Evolutionary conservation across 2,113 vertebrate species (phyloP).

Genomic region (Dromas ardeola): DNA sequence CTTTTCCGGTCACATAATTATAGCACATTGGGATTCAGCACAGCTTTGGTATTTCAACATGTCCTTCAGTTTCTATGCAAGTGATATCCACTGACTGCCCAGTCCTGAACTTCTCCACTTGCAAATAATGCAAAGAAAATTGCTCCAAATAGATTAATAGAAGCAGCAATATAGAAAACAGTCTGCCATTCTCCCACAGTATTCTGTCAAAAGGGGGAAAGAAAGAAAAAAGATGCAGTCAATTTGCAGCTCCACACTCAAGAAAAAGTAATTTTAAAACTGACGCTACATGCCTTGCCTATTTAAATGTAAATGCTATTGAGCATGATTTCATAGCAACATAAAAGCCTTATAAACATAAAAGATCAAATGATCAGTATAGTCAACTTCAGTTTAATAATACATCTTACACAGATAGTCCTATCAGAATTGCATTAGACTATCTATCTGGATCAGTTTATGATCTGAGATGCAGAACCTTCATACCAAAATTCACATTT

Average conservation of each 20-base stretch:
- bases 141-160: conserved; percentile 90
- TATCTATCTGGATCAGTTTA: background rate
- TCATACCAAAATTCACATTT: background rate
- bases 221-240: background rate
- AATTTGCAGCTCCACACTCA: background rate
- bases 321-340: background rate
- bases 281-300: rapidly evolving
- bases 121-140: conserved; percentile 86
- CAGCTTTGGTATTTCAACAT: conserved; percentile 7
- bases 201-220: conserved; percentile 77
- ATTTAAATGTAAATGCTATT: background rate
- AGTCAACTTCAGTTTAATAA: background rate
- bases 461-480: background rate
- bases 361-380: background rate
- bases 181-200: conserved; percentile 90
- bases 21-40: conserved; percentile 12
- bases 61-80: conserved; percentile 72
- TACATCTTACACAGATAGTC: background rate
- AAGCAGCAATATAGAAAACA: conserved; percentile 94
- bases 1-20: conserved; percentile 63
- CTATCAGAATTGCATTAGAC: background rate
- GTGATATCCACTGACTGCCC: conserved; percentile 81
- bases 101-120: conserved; percentile 87
- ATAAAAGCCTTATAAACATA: background rate
- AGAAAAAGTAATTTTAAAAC: background rate